Conservation (phyloP, 2,113 vertebrate genomes). For the Hippocampus comes region DNA sequence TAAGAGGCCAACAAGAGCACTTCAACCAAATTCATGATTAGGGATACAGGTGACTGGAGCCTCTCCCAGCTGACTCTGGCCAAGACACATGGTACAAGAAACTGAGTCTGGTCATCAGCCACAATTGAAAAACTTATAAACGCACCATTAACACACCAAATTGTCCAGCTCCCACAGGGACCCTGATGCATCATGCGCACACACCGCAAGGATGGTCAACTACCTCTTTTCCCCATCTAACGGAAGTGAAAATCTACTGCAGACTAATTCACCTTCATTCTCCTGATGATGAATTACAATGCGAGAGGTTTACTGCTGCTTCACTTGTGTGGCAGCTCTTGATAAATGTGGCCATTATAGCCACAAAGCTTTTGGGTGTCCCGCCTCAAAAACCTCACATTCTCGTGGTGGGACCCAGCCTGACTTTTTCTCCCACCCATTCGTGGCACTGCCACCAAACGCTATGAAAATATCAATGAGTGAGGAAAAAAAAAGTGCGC, state of each 20-base stretch:
- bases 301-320: slow-evolving; percentile 48
- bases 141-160: neutral
- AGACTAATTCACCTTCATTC: slow-evolving; percentile 64
- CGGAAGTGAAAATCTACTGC: slow-evolving; percentile 51
- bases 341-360: slow-evolving; percentile 69
- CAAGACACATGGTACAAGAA: neutral
- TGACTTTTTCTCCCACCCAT: neutral
- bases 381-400: slow-evolving; percentile 50
- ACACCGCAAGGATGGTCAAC: slow-evolving; percentile 10
- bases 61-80: neutral
- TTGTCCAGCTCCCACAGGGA: neutral
- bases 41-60: neutral
- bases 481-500: slow-evolving; percentile 3
- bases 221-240: slow-evolving; percentile 19
- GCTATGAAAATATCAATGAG: slow-evolving; percentile 16
- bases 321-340: slow-evolving; percentile 61
- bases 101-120: neutral
- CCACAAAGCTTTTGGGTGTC: slow-evolving; percentile 52
- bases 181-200: neutral
- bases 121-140: neutral
- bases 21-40: no score
- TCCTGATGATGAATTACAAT: slow-evolving; percentile 56
- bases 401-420: slow-evolving; percentile 6
- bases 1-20: no score
- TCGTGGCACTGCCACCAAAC: neutral